phyloP scores from a whole-genome alignment of 1,140 invertebrate species.

The Danaus melanippus region DNA sequence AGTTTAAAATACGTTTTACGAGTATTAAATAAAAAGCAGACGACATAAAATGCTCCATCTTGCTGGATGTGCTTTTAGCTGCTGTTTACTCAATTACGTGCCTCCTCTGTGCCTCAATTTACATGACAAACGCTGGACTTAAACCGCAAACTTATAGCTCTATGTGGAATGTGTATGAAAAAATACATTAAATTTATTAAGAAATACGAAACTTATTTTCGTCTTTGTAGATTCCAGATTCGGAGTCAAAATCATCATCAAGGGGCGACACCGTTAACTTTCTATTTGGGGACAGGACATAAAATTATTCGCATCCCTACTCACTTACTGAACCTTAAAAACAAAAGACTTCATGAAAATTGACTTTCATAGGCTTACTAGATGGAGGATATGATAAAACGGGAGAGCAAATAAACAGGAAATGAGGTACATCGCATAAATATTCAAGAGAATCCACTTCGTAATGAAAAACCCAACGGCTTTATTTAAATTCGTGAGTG shows the following conservation, averaged over 20 bases:
- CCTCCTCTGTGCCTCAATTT: conserved; percentile 9
- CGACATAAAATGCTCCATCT: not conserved
- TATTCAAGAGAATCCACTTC: conserved; percentile 32
- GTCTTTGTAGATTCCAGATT: too few species aligned
- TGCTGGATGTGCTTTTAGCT: conserved; percentile 9
- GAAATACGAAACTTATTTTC: too few species aligned
- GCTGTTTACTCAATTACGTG: conserved; percentile 13
- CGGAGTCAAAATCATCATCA: conserved; percentile 3
- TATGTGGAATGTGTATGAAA: too few species aligned
- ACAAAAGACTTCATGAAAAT: conserved; percentile 33
- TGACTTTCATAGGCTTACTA: conserved; percentile 31
- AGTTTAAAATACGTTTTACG: too few species aligned
- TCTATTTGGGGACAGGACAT: conserved; percentile 19
- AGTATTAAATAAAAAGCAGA: too few species aligned
- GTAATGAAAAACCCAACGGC: conserved; percentile 38
- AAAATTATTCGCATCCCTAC: conserved; percentile 25
- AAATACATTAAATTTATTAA: too few species aligned
- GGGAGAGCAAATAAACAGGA: conserved; percentile 25
- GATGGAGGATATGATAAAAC: conserved; percentile 13
- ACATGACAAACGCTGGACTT: conserved; percentile 15
- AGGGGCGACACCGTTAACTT: conserved; percentile 9
- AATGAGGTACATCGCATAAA: conserved; percentile 40
- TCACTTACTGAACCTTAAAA: conserved; percentile 25
- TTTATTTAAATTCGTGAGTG: conserved; percentile 27
- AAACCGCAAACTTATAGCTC: too few species aligned